phyloP scores from a whole-genome alignment of 2,888 invertebrate species.

The Drosophila parthenogenetica region DNA sequence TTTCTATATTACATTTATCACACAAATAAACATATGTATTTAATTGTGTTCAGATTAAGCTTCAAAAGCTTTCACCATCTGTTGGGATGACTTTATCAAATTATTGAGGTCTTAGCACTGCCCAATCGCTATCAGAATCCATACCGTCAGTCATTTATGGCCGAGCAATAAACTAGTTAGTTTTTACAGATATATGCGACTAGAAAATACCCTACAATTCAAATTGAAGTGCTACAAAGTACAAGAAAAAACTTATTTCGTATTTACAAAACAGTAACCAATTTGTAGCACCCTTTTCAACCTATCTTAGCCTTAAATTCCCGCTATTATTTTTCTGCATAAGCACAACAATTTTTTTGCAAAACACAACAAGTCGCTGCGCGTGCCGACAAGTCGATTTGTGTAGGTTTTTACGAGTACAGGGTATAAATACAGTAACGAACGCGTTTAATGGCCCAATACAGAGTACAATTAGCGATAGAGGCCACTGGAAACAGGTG shows the following conservation, averaged over 20 bases:
- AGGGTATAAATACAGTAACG: conserved; percentile 16
- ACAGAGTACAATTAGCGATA: conserved; percentile 32
- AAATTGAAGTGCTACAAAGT: neutral
- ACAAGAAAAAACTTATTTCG: too few relatives aligned
- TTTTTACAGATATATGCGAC: too few relatives aligned
- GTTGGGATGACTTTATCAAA: neutral
- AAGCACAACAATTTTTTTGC: too few relatives aligned
- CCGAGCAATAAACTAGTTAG: neutral
- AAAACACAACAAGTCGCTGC: too few relatives aligned
- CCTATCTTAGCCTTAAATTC: too few relatives aligned
- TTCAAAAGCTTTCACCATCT: conserved; percentile 6
- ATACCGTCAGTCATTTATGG: conserved; percentile 7
- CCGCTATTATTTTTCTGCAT: too few relatives aligned
- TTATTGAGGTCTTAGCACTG: neutral
- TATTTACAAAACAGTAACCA: too few relatives aligned
- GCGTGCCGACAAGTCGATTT: too few relatives aligned
- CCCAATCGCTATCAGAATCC: neutral
- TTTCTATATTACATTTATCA: neutral
- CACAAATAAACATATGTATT: neutral
- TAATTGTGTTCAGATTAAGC: neutral
- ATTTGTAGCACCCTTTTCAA: too few relatives aligned
- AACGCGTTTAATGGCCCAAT: conserved; percentile 27
- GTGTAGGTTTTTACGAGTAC: neutral
- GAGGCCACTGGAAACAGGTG: conserved; percentile 12
- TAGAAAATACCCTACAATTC: neutral